Percentiles rank a stretch among this genome's conserved stretches.
Evolutionary conservation across 2,113 vertebrate species (phyloP).

Genomic region (Mus pahari): DNA sequence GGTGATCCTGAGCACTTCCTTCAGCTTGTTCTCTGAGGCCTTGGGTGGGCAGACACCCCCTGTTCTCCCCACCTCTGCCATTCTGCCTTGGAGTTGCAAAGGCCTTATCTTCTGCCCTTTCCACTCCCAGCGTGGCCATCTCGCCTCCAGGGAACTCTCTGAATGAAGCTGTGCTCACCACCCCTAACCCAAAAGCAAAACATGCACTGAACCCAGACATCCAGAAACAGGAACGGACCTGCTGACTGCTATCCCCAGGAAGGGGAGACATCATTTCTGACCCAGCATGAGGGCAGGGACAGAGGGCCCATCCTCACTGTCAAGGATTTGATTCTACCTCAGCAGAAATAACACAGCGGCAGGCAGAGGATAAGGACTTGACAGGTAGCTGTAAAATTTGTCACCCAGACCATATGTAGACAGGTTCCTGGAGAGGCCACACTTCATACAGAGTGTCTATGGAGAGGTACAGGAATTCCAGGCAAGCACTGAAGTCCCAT

Average conservation of each 20-base stretch:
- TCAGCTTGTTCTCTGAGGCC: neutral
- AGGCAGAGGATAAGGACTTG: too few species aligned
- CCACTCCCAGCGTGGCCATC: fast-evolving
- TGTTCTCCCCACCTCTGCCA: neutral
- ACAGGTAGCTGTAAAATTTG: neutral
- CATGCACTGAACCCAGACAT: neutral
- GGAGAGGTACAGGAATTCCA: neutral
- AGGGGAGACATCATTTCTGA: neutral
- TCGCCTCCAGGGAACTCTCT: neutral
- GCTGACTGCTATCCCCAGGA: neutral
- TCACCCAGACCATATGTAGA: neutral
- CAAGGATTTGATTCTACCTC: neutral
- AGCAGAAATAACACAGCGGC: neutral
- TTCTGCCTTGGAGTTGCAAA: neutral
- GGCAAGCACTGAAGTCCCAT: neutral
- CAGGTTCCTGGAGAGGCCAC: neutral
- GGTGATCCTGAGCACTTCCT: neutral
- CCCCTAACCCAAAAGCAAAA: neutral
- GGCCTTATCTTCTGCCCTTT: neutral
- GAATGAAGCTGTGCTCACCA: neutral
- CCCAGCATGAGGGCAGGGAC: neutral
- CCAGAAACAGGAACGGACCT: neutral
- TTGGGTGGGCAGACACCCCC: neutral
- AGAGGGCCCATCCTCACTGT: neutral
- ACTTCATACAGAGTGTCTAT: neutral